These are phyloP conservation scores for Anguilla marmorata DNA, from an alignment of 2,797 vertebrate species.

Conservation along the genomic window DNA sequence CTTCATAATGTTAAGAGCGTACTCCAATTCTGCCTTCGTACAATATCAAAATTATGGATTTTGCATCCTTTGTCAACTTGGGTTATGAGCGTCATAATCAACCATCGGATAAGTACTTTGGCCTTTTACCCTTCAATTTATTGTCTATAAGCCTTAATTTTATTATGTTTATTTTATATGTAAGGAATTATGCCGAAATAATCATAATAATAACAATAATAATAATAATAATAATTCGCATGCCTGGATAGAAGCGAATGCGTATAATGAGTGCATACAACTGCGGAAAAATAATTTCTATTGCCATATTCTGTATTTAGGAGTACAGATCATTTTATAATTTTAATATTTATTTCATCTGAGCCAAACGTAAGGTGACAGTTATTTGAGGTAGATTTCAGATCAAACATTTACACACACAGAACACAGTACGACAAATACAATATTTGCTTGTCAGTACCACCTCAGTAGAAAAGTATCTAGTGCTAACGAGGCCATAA, in stretches of 20 bases:
- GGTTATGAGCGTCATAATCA: background rate
- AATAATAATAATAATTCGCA: background rate
- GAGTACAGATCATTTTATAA: constrained; percentile 33
- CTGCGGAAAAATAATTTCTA: background rate
- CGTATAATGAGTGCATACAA: background rate
- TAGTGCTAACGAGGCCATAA: constrained; percentile 31
- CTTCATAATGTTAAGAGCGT: background rate
- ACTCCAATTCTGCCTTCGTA: background rate
- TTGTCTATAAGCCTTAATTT: background rate
- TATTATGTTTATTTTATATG: background rate
- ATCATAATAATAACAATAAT: background rate
- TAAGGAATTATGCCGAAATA: background rate
- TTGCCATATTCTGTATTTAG: background rate
- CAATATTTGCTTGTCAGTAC: constrained; percentile 13
- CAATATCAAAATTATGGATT: background rate
- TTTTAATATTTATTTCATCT: constrained; percentile 39
- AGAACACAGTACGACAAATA: constrained; percentile 35
- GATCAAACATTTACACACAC: constrained; percentile 40
- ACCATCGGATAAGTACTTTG: background rate
- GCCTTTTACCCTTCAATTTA: background rate
- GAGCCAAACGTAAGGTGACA: constrained; percentile 50
- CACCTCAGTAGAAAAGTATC: constrained; percentile 25
- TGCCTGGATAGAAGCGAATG: background rate
- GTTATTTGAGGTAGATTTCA: constrained; percentile 67
- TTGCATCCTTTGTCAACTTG: background rate